phyloP scores from a whole-genome alignment of 2,888 invertebrate species.

The Papilio gigon region DNA sequence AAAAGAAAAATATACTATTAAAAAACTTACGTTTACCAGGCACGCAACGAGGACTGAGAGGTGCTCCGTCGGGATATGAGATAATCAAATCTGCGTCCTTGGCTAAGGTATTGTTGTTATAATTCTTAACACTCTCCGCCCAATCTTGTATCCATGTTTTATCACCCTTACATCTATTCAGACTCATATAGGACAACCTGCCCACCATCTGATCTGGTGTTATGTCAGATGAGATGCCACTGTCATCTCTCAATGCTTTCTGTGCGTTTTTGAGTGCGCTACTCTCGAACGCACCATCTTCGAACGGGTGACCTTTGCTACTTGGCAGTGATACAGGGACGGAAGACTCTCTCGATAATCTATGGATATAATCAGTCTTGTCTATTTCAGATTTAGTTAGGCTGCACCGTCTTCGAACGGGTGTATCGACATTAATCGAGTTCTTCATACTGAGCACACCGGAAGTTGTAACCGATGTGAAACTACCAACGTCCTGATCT shows the following conservation, averaged over 20 bases:
- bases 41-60: conserved; percentile 70
- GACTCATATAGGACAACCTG: conserved; percentile 72
- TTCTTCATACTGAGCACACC: conserved; percentile 84
- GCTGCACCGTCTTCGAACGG: conserved; percentile 78
- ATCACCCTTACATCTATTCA: conserved; percentile 78
- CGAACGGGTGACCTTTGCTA: conserved; percentile 55
- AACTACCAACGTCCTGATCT: conserved; percentile 82
- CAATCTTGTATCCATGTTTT: conserved; percentile 85
- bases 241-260: conserved; percentile 64
- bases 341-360: conserved; percentile 71
- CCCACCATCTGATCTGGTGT: conserved; percentile 71
- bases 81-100: conserved; percentile 54
- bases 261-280: conserved; percentile 71
- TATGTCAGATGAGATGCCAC: conserved; percentile 56
- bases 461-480: conserved; percentile 88
- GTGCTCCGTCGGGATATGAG: conserved; percentile 64
- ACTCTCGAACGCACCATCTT: conserved; percentile 70
- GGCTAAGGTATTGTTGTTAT: conserved; percentile 68
- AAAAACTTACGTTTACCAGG: conserved; percentile 68
- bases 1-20: conserved; percentile 19
- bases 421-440: conserved; percentile 60
- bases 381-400: conserved; percentile 87
- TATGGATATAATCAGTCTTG: conserved; percentile 83
- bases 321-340: conserved; percentile 74
- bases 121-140: conserved; percentile 84